phyloP scores from a whole-genome alignment of 2,888 invertebrate species.

The Leptopilina drosophilae region DNA sequence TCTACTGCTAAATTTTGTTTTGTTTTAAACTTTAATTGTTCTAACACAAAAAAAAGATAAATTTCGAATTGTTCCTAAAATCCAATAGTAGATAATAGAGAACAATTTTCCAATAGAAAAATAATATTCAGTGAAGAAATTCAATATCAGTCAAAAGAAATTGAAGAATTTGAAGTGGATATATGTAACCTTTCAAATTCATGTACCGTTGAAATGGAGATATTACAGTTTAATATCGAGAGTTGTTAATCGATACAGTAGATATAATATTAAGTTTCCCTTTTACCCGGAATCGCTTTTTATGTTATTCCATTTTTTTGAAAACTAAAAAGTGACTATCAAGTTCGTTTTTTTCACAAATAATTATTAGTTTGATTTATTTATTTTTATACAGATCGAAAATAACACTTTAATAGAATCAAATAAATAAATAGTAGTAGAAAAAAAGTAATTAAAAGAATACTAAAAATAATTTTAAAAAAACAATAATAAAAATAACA shows the following conservation, averaged over 20 bases:
- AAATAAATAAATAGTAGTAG: too few species aligned
- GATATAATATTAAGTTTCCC: neutral
- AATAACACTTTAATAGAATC: too few species aligned
- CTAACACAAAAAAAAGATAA: too few species aligned
- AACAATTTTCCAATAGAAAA: neutral
- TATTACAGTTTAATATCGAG: conserved; percentile 3
- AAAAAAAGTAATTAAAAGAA: too few species aligned
- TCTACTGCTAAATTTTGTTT: too few species aligned
- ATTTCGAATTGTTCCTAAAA: too few species aligned
- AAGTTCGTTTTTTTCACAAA: too few species aligned
- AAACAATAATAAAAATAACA: too few species aligned
- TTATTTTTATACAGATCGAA: too few species aligned
- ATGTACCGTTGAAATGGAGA: neutral
- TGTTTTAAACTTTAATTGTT: too few species aligned
- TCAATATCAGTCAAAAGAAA: conserved; percentile 6
- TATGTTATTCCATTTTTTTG: neutral
- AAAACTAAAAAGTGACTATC: neutral
- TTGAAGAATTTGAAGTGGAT: conserved; percentile 1
- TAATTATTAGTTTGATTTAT: too few species aligned
- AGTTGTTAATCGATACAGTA: neutral
- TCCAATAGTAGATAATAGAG: neutral
- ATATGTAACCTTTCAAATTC: conserved; percentile 10
- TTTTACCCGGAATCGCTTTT: neutral
- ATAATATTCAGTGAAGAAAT: conserved; percentile 6
- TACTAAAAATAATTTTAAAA: too few species aligned